Conservation (phyloP, 2,888 invertebrate genomes). For the Tipula lateralis region DNA sequence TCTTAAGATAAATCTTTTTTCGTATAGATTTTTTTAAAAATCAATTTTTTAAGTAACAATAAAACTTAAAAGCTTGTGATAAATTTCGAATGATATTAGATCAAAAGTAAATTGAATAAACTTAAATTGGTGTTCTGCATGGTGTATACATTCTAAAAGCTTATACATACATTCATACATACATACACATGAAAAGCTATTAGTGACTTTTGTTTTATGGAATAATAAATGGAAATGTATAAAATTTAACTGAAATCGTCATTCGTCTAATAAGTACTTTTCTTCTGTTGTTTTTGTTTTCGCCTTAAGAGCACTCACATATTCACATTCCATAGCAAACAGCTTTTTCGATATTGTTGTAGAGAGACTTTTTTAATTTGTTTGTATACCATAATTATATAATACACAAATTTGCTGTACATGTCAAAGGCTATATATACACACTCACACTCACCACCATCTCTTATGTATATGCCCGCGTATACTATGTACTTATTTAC, state of each 20-base stretch:
- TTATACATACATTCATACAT: background rate
- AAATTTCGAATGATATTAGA: background rate
- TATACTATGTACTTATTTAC: background rate
- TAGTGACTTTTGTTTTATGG: background rate
- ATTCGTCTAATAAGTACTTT: background rate
- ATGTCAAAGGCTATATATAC: background rate
- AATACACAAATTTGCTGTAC: background rate
- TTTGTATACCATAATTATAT: background rate
- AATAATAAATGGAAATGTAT: background rate
- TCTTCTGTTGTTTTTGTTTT: background rate
- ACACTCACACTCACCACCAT: background rate
- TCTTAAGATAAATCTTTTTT: background rate
- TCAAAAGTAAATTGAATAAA: background rate
- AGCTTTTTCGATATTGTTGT: background rate
- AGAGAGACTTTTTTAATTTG: background rate
- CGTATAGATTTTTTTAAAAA: background rate
- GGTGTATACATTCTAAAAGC: background rate
- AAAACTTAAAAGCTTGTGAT: background rate
- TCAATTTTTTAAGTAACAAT: slow-evolving; percentile 11
- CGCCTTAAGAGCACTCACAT: background rate
- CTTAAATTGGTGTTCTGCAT: background rate
- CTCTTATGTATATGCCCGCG: background rate
- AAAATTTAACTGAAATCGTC: background rate
- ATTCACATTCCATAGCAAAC: background rate
- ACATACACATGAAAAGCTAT: background rate